A percentile compares a stretch with the other conserved stretches of the same genome.
These are phyloP conservation scores for Drosophila bunnanda DNA, from an alignment of 2,888 invertebrate species.

Conservation along the genomic window DNA sequence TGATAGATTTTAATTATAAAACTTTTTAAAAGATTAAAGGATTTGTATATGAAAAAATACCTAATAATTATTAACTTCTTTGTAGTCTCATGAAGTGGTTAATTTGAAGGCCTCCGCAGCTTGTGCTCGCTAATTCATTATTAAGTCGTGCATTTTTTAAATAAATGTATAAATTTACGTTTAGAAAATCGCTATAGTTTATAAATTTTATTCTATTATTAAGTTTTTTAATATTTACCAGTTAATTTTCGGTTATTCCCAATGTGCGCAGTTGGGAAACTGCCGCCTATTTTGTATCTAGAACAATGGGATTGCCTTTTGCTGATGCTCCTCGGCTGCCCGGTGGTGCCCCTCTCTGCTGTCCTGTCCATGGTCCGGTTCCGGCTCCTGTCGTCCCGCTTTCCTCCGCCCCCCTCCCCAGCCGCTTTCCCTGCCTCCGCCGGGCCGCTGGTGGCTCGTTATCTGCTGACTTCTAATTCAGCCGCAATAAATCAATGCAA, in stretches of 20 bases:
- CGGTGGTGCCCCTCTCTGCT: background rate
- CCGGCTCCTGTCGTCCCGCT: conserved; percentile 6
- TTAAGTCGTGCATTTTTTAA: too few species aligned
- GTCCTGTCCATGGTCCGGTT: conserved; percentile 18
- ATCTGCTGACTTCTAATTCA: conserved; percentile 81
- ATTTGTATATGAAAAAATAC: too few species aligned
- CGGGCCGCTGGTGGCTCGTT: conserved; percentile 65
- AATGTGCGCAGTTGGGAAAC: conserved; percentile 10
- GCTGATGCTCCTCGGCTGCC: conserved; percentile 33
- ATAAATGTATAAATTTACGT: too few species aligned
- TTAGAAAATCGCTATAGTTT: too few species aligned
- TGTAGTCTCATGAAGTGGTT: background rate
- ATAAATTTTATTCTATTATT: background rate
- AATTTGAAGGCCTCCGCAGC: background rate
- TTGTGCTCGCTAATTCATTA: too few species aligned
- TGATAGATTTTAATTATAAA: too few species aligned
- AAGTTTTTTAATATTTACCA: background rate
- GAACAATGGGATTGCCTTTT: conserved; percentile 62
- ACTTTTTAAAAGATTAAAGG: too few species aligned
- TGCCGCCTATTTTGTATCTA: conserved; percentile 46
- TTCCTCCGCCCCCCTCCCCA: too few species aligned
- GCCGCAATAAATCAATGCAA: conserved; percentile 78
- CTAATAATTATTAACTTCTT: too few species aligned
- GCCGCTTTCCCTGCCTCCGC: conserved; percentile 8
- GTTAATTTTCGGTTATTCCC: background rate